Conservation (phyloP, 1,140 invertebrate genomes). For the Zaprionus africanus region DNA sequence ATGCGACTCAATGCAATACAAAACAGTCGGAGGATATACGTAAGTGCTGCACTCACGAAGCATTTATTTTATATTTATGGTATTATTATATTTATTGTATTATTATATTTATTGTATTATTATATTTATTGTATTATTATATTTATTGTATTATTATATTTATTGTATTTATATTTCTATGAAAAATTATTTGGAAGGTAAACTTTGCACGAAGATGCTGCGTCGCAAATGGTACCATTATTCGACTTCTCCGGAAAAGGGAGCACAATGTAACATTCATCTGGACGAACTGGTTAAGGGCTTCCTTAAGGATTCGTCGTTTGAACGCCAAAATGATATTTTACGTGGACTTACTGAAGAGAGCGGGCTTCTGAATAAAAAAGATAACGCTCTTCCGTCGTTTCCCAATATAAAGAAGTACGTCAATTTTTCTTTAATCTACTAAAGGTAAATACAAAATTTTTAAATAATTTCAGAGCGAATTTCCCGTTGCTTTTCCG, state of each 20-base stretch:
- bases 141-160: too few species aligned
- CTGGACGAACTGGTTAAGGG: conserved; percentile 85
- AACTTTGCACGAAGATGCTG: conserved; percentile 81
- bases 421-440: conserved; percentile 31
- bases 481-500: conserved; percentile 87
- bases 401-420: conserved; percentile 87
- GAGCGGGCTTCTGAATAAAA: conserved; percentile 69
- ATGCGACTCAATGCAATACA: conserved; percentile 19
- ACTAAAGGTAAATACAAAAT: conserved; percentile 20
- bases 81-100: too few species aligned
- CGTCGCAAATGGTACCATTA: conserved; percentile 84
- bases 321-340: conserved; percentile 69
- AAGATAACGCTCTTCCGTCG: conserved; percentile 84
- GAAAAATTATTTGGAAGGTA: conserved; percentile 46
- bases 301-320: conserved; percentile 69
- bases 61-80: not conserved
- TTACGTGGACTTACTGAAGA: conserved; percentile 71
- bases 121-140: too few species aligned
- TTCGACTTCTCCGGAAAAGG: conserved; percentile 77
- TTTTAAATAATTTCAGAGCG: conserved; percentile 77
- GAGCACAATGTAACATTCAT: conserved; percentile 75
- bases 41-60: conserved; percentile 26
- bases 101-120: too few species aligned
- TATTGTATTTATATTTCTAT: too few species aligned
- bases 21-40: conserved; percentile 57